Evolutionary conservation across 64 coral and sea anemone genomes (phyloP), one percentile per base, ranked within the genome.

Genomic region (Dendronephthya gigantea): DNA sequence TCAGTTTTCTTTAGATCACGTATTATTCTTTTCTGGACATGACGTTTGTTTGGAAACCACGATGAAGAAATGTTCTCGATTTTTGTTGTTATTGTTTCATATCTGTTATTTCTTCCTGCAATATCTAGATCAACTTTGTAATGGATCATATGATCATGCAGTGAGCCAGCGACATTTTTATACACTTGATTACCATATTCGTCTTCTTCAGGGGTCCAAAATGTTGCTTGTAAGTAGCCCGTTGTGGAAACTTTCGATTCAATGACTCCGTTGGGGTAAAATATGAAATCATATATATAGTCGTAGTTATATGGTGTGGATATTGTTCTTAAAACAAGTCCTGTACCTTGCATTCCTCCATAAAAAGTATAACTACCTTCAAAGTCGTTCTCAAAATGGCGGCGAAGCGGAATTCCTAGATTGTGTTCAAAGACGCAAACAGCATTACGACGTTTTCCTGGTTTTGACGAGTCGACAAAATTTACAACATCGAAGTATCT

Each of bases 321-420:
- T 33, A 96, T 50, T 9, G 88, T 81, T 1, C 93, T 90, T 30
- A 96, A 22, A 31, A 90, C 72, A 0, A 96, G 58, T 2, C 68
- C 90, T 15, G 58, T 81, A 2, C 65, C 51, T 0, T 85, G 41
- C 74, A 90, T 84, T 15, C 93, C 93, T 2, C 93, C 93, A 19
- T 96, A 96, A 34, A 92, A 96, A 19, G 55, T 88, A 32, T 88
- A 96, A 0, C 88, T 86, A 16, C 85, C 88, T 6, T 58, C 17
- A 41, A 89, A 91, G 68, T 96, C 87, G 74, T 62, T 96, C 9
- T 92, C 85, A 79, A 72, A 92, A 58, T 96, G 93, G n/a, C 93
- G 72, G 11, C 93, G 86, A 0, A 96, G 65, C 10, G 93, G 93
- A 10, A 90, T 83, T 30, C 93, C 93, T 15, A 45, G 66, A 51